Evolutionary conservation across 2,113 vertebrate genomes (phyloP), one percentile per base, ranked within the genome.

Genomic region (Pelvicachromis taeniatus): DNA sequence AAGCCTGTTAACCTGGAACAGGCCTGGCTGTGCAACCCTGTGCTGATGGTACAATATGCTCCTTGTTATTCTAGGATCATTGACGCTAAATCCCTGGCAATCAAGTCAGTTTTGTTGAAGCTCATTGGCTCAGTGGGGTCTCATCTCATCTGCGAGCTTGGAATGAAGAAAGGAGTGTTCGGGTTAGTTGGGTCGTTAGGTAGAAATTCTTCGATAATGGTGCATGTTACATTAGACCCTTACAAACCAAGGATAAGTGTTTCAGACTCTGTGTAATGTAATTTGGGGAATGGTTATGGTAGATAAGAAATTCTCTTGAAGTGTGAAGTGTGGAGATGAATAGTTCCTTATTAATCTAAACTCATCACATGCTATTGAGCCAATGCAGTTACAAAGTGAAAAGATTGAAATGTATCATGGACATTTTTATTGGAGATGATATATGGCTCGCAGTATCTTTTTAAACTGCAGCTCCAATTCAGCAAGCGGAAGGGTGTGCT

Each of bases 31-130:
- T 89, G 84, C 91, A 87, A 91, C 89, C 88, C 84, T 83, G 79
- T 83, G 91, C 92, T 93, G 92, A 95, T 91, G 88, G 88, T 80
- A 85, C 95, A 96, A 95, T 96, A 94, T 96, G 95, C 93, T 95
- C 94, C 94, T 84, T 96, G 95, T 96, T 96, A 96, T 96, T 96
- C 94, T 87, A 94, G 94, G 94, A 94, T 96, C 95, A 96, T 96
- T 96, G 94, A 82, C 93, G 91, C 93, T 94, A 93, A 94, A 95
- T 90, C 92, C 93, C 85, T 85, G 91, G 94, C 94, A 94, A 95
- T 95, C 94, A 95, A 94, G 94, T 81, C 88, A 84, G 92, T 94
- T 96, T 95, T 91, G 93, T 89, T 82, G 93, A 94, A 95, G 94
- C 93, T 96, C 95, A 96, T 96, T 96, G 95, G 93, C 95, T 94